These are phyloP conservation scores for Cryptops parisi DNA, from an alignment of 2,888 invertebrate genomes.

Conservation along the genomic window DNA sequence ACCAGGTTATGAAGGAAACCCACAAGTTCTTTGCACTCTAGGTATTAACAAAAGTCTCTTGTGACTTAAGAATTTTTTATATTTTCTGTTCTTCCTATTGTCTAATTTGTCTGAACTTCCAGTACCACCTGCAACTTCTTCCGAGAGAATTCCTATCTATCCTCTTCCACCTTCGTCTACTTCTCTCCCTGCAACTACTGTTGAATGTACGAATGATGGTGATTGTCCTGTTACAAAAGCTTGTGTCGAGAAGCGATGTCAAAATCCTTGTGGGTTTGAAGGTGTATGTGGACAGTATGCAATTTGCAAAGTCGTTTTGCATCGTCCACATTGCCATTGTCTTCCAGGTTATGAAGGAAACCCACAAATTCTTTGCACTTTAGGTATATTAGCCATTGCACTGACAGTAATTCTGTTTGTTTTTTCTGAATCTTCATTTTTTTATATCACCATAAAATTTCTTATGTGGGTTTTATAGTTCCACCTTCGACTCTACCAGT, in stretches of 20 bases:
- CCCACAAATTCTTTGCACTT: slow-evolving; percentile 19
- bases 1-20: slow-evolving; percentile 50
- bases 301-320: slow-evolving; percentile 73
- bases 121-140: background rate
- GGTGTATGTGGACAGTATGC: slow-evolving; percentile 66
- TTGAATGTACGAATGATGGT: slow-evolving; percentile 62
- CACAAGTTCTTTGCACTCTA: slow-evolving; percentile 19
- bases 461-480: no score
- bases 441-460: no score
- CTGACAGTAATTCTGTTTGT: no score
- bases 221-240: slow-evolving; percentile 76
- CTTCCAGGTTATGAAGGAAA: slow-evolving; percentile 22
- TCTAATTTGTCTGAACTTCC: background rate
- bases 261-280: slow-evolving; percentile 53
- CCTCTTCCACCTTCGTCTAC: background rate
- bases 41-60: no score
- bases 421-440: no score
- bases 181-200: background rate
- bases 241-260: slow-evolving; percentile 67
- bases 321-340: slow-evolving; percentile 73
- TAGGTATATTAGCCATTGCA: no score
- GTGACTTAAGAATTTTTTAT: background rate
- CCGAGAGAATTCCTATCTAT: slow-evolving; percentile 1
- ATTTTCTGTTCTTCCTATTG: background rate
- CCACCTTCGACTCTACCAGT: background rate